phyloP scores from a whole-genome alignment of 2,888 invertebrate species.

The Stenchaetothrips biformis region DNA sequence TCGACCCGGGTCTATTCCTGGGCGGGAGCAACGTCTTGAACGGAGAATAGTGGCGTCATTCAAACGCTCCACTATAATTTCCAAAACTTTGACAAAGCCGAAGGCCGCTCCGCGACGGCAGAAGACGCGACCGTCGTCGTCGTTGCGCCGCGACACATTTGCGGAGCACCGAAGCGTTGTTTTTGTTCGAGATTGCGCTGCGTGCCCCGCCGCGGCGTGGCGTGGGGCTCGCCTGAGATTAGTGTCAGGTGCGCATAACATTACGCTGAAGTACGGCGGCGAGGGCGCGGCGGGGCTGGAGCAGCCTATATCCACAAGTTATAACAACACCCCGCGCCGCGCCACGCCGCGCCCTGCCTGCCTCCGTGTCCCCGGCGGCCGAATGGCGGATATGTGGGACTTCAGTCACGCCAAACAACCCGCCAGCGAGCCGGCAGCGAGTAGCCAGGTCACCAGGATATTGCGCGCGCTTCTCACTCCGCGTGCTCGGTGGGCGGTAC shows the following conservation, averaged over 20 bases:
- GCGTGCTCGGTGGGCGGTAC: too few relatives aligned
- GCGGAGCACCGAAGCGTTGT: not conserved
- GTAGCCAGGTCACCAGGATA: too few relatives aligned
- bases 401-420: too few relatives aligned
- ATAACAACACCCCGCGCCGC: too few relatives aligned
- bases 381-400: too few relatives aligned
- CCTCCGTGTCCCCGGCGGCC: too few relatives aligned
- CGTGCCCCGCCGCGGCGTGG: not conserved
- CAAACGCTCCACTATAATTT: not conserved
- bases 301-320: too few relatives aligned
- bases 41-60: not conserved
- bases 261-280: not conserved
- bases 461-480: too few relatives aligned
- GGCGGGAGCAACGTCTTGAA: not conserved
- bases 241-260: conserved; percentile 14
- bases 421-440: too few relatives aligned
- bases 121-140: not conserved
- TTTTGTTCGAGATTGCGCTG: not conserved
- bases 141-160: not conserved
- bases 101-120: not conserved
- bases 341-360: too few relatives aligned
- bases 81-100: not conserved
- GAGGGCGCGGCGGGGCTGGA: too few relatives aligned
- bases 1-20: too few relatives aligned
- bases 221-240: not conserved